Base-by-base conservation (phyloP, 2,113 vertebrate species). In the Peromyscus leucopus region DNA sequence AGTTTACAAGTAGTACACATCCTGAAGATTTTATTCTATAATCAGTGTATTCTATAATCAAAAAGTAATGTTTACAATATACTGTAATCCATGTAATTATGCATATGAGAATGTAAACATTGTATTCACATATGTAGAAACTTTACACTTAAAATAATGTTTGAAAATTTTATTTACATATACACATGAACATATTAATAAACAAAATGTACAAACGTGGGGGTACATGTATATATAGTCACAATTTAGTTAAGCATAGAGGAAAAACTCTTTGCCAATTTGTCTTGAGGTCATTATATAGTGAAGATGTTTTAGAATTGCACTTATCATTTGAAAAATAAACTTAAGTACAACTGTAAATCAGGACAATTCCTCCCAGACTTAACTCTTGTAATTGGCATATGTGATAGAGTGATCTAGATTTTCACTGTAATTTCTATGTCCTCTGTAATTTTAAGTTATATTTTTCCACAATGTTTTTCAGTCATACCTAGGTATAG, bases 341-440 rank as follows among this genome's bases (percentile, higher is more conserved):
- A 90, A 67, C 21, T 90, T 87, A 51, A 87, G 28, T 36, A 78
- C 39, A 72, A 22, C 2, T 71, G 83, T 55, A 83, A 74, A 26
- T 72, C 71, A 80, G 39, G 4, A 85, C 90, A 69, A 61, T 85
- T 91, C 31, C 59, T 59, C 88, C 67, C 63, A 91, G 95, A 90
- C 36, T 39, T 92, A 74, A 69, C 9, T 48, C 6, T 28, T 67
- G 26, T 79, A 31, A 2, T 55, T 33, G 69, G 89, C 78, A 24
- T 75, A 83, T 74, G 10, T 91, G n/a, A 83, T 69, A 16, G 71
- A 86, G 7, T 1, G 75, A 76, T 82, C 15, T 10, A 90, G 12
- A 89, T 72, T 88, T 95, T 88, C 39, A 74, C 16, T 89, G 63
- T 13, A 16, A 36, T 95, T 82, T 95, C 46, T 90, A 86, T 57